Evolutionary conservation across 1,140 invertebrate genomes (phyloP), one percentile per base, ranked within the genome.

Genomic region (Centruroides sculpturatus): DNA sequence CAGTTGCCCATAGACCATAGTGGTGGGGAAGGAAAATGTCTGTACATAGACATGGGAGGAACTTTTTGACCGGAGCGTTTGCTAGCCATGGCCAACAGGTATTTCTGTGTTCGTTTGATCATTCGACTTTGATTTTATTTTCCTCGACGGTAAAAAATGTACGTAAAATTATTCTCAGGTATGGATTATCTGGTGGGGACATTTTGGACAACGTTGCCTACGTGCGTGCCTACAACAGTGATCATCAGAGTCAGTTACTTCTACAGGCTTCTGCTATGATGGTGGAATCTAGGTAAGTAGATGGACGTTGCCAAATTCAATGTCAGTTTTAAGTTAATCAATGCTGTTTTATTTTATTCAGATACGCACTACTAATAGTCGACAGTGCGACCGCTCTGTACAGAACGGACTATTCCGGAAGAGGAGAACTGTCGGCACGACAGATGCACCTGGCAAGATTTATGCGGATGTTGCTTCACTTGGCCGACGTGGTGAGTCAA

Each of bases 41-140:
- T 99, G 57, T 99, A 97, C 72, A 90, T 99, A 66, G 96, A 99
- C 69, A 98, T 96, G 0, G 96, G 99, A 73, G 92, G 92, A 51
- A 97, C 93, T 4, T 99, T 99, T 71, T 76, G 97, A 5, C 89
- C 92, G 0, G 89, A 94, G 76, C 77, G 92, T 41, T 71, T 94
- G 35, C 72, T 90, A 8, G 85, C 89, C 2, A 82, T 87, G n/a
- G 87, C 89, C 1, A 85, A 91, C 69, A 77, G 85, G 61, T 67
- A 60, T 57, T 36, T 48, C 23, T 2, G 2, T n/a, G n/a, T n/a
- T n/a, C 23, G 23, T 13, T n/a, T n/a, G n/a, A n/a, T n/a, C n/a
- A n/a, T n/a, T 55, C 46, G 35, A 23, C 23, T 23, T 23, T 23
- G 1, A 23, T 23, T 23, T 23, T 23, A 23, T 23, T 23, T 23